Percentiles rank a stretch among this genome's conserved stretches.
Conservation (phyloP, 2,113 vertebrate genomes). For the cattle (Bos taurus) region DNA sequence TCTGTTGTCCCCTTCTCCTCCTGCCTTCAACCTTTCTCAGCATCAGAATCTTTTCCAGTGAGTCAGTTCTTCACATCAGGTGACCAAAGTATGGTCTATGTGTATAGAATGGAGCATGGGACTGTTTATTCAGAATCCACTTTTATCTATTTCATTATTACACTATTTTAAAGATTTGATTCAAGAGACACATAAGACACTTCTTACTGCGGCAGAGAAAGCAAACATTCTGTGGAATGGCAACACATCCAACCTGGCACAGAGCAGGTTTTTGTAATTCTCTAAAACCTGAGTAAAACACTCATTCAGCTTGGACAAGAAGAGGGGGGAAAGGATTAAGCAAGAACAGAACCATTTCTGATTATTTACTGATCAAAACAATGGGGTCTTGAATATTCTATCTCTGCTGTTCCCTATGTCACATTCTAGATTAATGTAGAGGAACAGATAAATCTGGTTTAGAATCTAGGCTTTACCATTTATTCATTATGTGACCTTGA, state of each 20-base stretch:
- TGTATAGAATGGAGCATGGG: neutral
- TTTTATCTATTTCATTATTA: neutral
- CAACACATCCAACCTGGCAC: neutral
- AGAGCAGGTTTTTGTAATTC: conserved; percentile 17
- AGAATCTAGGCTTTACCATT: neutral
- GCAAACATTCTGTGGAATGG: neutral
- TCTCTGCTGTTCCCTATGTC: neutral
- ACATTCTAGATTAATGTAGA: neutral
- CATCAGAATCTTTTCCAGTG: neutral
- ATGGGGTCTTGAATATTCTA: neutral
- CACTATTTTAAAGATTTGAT: neutral
- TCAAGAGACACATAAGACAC: neutral
- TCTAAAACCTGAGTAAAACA: neutral
- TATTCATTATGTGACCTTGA: neutral
- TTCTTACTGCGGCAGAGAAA: neutral
- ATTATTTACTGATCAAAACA: conserved; percentile 49
- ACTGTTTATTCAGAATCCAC: neutral
- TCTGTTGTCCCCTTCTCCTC: neutral
- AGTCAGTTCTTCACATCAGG: neutral
- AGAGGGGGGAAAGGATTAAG: neutral
- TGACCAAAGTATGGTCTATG: neutral
- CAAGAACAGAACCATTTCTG: neutral
- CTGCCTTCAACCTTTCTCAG: neutral
- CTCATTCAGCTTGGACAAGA: conserved; percentile 40
- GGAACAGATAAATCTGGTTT: neutral